Evolutionary conservation across 2,113 vertebrate genomes (phyloP).

Genomic region (Cyprinodon tularosa): DNA sequence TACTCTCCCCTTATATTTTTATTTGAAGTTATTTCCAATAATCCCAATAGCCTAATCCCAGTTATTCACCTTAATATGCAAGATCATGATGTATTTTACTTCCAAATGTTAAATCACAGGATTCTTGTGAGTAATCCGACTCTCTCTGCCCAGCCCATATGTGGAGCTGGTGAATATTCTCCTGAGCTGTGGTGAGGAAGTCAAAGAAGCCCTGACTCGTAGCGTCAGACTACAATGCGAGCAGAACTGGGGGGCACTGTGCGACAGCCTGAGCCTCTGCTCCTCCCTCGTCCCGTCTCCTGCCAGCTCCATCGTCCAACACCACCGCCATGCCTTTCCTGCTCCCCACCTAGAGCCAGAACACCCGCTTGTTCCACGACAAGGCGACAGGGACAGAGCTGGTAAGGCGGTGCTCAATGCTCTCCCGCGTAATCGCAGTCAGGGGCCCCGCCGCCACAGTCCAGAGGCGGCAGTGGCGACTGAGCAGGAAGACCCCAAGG

Average conservation of each 20-base stretch:
- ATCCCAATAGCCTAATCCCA: slow-evolving; percentile 7
- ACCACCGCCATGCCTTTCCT: slow-evolving; percentile 49
- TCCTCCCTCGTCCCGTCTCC: slow-evolving; percentile 74
- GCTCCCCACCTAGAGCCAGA: slow-evolving; percentile 80
- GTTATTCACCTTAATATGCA: slow-evolving; percentile 26
- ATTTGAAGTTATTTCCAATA: slow-evolving; percentile 19
- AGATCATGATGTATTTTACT: slow-evolving; percentile 14
- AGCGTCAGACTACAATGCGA: slow-evolving; percentile 93
- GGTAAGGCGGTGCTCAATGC: slow-evolving; percentile 79
- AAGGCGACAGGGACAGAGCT: slow-evolving; percentile 84
- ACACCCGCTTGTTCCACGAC: slow-evolving; percentile 65
- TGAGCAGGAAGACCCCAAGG: slow-evolving; percentile 86
- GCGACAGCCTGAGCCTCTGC: slow-evolving; percentile 94
- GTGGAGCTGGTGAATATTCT: slow-evolving; percentile 96
- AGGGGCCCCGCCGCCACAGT: slow-evolving; percentile 80
- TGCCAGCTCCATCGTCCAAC: slow-evolving; percentile 68
- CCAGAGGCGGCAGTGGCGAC: slow-evolving; percentile 81
- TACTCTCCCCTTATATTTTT: not conserved
- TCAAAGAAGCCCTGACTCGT: slow-evolving; percentile 90
- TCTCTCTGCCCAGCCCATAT: slow-evolving; percentile 84
- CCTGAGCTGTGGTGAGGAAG: slow-evolving; percentile 93
- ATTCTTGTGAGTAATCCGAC: slow-evolving; percentile 33
- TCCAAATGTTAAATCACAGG: slow-evolving; percentile 21
- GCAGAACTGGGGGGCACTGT: slow-evolving; percentile 95
- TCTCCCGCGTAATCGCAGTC: slow-evolving; percentile 80